Conservation (phyloP, 2,113 vertebrate genomes). For the Anoura caudifer region DNA sequence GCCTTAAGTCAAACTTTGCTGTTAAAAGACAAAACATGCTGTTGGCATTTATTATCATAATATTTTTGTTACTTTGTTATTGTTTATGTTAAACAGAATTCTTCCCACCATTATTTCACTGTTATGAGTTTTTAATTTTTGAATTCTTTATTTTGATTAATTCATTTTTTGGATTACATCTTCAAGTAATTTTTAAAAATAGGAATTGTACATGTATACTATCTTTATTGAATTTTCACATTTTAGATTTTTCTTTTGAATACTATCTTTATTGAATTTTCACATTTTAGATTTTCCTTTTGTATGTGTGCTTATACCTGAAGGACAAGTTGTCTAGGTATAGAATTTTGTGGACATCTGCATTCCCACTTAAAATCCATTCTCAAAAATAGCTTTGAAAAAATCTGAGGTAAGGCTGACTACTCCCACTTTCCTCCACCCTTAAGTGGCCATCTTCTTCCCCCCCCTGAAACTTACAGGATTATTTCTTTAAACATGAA, state of each 20-base stretch:
- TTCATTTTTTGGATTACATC: not conserved
- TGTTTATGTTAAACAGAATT: not conserved
- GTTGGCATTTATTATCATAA: not conserved
- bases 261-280: not conserved
- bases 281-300: not conserved
- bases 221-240: not conserved
- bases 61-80: not conserved
- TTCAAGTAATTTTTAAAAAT: not conserved
- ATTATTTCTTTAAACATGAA: not conserved
- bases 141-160: not conserved
- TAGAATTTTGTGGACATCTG: not conserved
- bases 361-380: not conserved
- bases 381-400: not conserved
- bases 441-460: not conserved
- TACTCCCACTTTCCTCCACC: not conserved
- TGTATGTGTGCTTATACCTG: not conserved
- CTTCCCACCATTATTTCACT: not conserved
- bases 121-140: not conserved
- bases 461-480: not conserved
- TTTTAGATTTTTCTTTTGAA: not conserved
- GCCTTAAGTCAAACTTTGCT: not conserved
- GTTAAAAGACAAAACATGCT: not conserved
- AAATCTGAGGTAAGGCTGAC: not conserved
- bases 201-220: not conserved
- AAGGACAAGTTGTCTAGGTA: not conserved